A percentile compares a stretch with the other conserved stretches of the same genome.
phyloP scores from a whole-genome alignment of 2,113 vertebrate genomes.

The Dipodomys spectabilis region DNA sequence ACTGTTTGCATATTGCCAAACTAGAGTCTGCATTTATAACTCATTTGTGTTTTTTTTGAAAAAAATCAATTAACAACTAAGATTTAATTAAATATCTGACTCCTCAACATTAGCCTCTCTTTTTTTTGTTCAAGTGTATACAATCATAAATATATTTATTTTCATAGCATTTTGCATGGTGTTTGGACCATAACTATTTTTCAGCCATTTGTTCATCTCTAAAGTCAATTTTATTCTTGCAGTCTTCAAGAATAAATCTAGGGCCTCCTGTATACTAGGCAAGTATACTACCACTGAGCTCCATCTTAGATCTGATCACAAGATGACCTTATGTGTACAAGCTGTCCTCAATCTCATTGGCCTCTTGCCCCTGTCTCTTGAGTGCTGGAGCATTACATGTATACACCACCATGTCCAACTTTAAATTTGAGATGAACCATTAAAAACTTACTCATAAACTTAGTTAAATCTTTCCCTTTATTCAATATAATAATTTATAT shows the following conservation, averaged over 20 bases:
- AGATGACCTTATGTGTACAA: neutral
- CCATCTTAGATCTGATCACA: fast-evolving
- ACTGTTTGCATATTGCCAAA: neutral
- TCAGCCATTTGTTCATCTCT: neutral
- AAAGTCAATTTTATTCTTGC: neutral
- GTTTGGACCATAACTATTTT: neutral
- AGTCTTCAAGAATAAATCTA: neutral
- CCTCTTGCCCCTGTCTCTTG: too few species aligned
- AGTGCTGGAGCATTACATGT: neutral
- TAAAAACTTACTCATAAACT: neutral
- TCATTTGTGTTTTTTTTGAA: neutral
- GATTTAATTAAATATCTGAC: neutral
- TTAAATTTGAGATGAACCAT: neutral
- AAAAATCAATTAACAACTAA: neutral
- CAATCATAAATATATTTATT: too few species aligned
- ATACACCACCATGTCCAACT: neutral
- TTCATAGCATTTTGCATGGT: too few species aligned
- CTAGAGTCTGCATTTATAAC: neutral
- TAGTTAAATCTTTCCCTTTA: neutral
- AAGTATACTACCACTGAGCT: neutral
- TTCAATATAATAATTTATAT: neutral
- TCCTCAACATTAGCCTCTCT: too few species aligned
- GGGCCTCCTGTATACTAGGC: neutral
- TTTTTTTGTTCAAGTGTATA: too few species aligned
- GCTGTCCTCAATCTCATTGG: neutral